Evolutionary conservation across 2,113 vertebrate species (phyloP), one percentile per base, ranked within the genome.

Genomic region (Lycocorax pyrrhopterus): DNA sequence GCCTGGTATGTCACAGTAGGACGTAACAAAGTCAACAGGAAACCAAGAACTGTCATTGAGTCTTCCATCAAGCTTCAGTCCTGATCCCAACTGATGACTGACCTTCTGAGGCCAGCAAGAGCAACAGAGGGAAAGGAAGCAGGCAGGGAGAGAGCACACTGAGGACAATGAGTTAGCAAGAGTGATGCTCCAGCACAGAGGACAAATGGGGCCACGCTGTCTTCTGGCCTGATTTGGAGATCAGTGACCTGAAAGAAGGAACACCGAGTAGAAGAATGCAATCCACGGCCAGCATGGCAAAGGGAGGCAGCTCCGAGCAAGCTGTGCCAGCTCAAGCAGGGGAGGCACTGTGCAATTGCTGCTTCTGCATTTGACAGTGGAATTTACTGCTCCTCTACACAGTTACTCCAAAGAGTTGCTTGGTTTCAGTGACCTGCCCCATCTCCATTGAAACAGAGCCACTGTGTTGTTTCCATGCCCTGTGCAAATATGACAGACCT

Each of bases 201-300:
- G 22, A 91, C 78, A 85, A 92, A 95, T 20, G 63, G 44, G 59
- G 59, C 56, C 77, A 17, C 18, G 60, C 77, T 87, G 93, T 87
- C 85, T 91, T 93, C 66, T 79, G 87, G 77, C 66, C 84, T 62
- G 59, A 87, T 94, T 90, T 75, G 73, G 64, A 93, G 77, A 91
- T 55, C 78, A 83, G 1, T 67, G 94, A 92, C 67, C 94, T 82
- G 84, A 84, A 94, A 94, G 82, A 84, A 73, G 56, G 63, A 96
- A 71, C 90, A 74, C 22, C 0, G 27, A 68, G 53, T 7, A 78
- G 82, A 84, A 69, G 35, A 96, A 95, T 20, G 68, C 33, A 53
- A 26, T 33, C 84, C 73, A 30, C 3, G 2, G 58, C 49, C 51
- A 39, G 64, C 2, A 10, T 22, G 72, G 79, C 62, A 84, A 58